Base-by-base conservation (phyloP, 2,113 vertebrate species). In the Caretta caretta region DNA sequence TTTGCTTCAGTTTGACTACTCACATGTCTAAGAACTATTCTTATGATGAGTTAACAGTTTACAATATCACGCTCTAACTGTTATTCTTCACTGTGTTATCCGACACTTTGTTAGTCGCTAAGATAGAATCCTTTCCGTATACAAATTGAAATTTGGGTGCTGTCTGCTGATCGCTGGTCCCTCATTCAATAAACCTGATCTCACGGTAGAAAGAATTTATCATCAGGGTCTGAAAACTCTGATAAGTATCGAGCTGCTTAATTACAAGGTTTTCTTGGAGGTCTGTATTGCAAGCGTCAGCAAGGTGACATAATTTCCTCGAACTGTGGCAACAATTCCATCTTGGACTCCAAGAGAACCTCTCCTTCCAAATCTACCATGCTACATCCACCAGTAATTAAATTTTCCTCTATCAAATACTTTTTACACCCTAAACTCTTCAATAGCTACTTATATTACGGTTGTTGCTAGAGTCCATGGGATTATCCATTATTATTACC, bases 61-160 rank as follows among this genome's bases (percentile, higher is more conserved):
- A 76, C 49, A 72, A 81, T 7, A 85, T 1, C 90, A 25, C 88
- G 82, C 13, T 51, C 54, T 9, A 46, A 22, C 69, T 76, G 81
- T 8, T 86, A 29, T 85, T 2, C 27, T 10, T n/a, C 81, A 42
- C 4, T 2, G 19, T 49, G 38, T 82, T 22, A 96, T 48, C 76
- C 0, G 0, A 84, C 6, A 51, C 17, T 8, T 1, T 6, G 20
- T 65, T 25, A 1, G 78, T 17, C 82, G 87, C 87, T 53, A 3
- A 17, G 59, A 80, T 69, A 90, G 59, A n/a, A 46, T n/a, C 72
- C 84, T 90, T 83, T 59, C 80, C 2, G 0, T 3, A 62, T 0
- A 25, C 38, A 53, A 90, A 79, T 78, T 12, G 91, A 8, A 24
- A 57, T 65, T 2, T 87, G 81, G 65, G 80, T 79, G 49, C 90